Conservation (phyloP, 2,797 vertebrate genomes). For the Hirundo rustica region DNA sequence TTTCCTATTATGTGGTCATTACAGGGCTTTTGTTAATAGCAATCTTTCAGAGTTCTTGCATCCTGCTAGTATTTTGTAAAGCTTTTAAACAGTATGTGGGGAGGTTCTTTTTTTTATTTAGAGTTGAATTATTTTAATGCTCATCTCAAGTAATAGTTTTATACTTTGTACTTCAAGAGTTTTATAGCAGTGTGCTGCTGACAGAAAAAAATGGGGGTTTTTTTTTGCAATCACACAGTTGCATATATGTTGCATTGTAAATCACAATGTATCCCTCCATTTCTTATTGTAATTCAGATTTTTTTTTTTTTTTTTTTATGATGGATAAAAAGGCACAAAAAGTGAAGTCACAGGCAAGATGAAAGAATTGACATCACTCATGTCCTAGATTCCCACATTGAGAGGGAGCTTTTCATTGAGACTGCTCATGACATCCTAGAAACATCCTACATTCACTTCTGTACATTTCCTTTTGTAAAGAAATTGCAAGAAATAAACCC, state of each 20-base stretch:
- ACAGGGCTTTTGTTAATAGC: background rate
- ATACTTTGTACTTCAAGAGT: background rate
- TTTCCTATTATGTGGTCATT: background rate
- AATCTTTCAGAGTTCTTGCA: background rate
- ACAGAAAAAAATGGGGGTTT: background rate
- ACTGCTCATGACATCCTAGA: background rate
- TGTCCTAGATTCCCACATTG: background rate
- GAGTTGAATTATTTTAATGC: background rate
- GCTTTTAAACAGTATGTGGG: background rate
- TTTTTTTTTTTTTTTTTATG: background rate
- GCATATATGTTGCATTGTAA: background rate
- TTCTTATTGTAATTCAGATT: background rate
- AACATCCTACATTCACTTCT: background rate
- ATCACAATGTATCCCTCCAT: background rate
- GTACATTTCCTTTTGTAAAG: background rate
- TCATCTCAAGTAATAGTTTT: background rate
- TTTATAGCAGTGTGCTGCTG: background rate
- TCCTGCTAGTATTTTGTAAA: background rate
- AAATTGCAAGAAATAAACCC: background rate
- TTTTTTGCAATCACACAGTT: background rate
- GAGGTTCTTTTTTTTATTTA: background rate
- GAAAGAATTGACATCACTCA: background rate
- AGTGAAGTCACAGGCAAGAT: background rate
- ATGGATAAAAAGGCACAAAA: background rate
- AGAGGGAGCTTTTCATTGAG: background rate